Base-by-base conservation (phyloP, 2,113 vertebrate species). In the Nesogale talazaci region DNA sequence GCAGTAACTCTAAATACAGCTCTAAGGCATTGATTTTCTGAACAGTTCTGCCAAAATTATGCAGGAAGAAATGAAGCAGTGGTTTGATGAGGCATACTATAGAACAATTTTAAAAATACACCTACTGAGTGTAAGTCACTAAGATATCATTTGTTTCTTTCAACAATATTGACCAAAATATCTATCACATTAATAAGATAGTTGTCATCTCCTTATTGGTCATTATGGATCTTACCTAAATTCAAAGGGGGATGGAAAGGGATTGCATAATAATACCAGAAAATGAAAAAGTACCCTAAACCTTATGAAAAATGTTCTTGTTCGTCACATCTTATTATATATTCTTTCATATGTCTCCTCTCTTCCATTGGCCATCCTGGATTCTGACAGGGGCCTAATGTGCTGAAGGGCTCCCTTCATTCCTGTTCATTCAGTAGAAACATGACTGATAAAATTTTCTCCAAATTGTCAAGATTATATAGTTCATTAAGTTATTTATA, bases 1-100 rank as follows among this genome's bases (percentile, higher is more conserved):
- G 85, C 90, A 97, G 92, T 96, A 98, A 98, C 97, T 97, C 94
- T 95, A 98, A 98, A 97, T 79, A 97, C 79, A 96, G 88, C 95
- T 97, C 94, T 95, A 29, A 98, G 94, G 96, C 95, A 97, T 91
- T 97, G 97, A 97, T 98, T 98, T 97, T 97, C 86, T 70, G 94
- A 98, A 95, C 1, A 1, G 14, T 95, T 96, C 89, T 97, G 94
- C 97, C 97, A 96, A 97, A 97, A 97, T 97, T 96, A 97, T 97
- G 78, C 90, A 95, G 82, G 79, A 97, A 98, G 95, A 97, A 97
- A 97, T 95, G 96, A 98, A 97, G 81, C 74, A 95, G 57, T 67
- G 59, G 56, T 36, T 97, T 98, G 96, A 98, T 97, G 94, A 97
- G 82, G 88, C 90, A 94, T 96, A 94, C 36, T 34, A 93, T 83